Percentiles rank a stretch among this genome's conserved stretches.
Conservation (phyloP, 23 tunicate species). For the Botrylloides violaceus region DNA sequence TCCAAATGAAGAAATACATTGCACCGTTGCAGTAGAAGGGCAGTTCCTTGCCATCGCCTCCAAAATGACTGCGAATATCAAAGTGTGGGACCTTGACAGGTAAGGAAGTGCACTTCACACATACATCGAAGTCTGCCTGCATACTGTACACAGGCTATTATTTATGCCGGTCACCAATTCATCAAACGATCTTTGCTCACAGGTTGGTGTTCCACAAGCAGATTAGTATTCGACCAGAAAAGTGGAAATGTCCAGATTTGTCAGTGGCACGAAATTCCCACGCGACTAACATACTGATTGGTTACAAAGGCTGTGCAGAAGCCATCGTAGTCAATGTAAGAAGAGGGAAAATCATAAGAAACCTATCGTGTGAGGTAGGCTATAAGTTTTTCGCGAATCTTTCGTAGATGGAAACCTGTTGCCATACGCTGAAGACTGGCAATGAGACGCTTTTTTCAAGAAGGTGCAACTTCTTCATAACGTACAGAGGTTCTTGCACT, state of each 20-base stretch:
- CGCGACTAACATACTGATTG: constrained; percentile 40
- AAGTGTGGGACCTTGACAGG: constrained; percentile 86
- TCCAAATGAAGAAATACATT: constrained; percentile 8
- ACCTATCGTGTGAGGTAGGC: constrained; percentile 46
- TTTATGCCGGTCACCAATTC: background rate
- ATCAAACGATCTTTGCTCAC: background rate
- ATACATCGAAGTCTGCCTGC: background rate
- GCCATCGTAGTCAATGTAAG: constrained; percentile 71
- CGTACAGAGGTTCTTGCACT: too few species aligned
- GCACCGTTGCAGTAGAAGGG: constrained; percentile 48
- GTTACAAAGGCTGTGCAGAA: constrained; percentile 35
- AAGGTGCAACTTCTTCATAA: too few species aligned
- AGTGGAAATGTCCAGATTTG: constrained; percentile 20
- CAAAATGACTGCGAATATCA: constrained; percentile 19
- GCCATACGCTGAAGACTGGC: too few species aligned
- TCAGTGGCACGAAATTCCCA: constrained; percentile 26
- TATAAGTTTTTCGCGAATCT: too few species aligned
- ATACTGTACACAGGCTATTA: background rate
- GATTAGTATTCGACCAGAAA: constrained; percentile 53
- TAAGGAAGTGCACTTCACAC: constrained; percentile 12
- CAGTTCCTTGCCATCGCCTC: constrained; percentile 31
- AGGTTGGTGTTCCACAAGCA: constrained; percentile 35
- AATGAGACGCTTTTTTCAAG: too few species aligned
- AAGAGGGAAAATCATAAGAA: constrained; percentile 45
- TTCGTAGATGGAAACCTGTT: too few species aligned